Conservation (phyloP, 1,140 invertebrate species). For the Zaprionus taronus region DNA sequence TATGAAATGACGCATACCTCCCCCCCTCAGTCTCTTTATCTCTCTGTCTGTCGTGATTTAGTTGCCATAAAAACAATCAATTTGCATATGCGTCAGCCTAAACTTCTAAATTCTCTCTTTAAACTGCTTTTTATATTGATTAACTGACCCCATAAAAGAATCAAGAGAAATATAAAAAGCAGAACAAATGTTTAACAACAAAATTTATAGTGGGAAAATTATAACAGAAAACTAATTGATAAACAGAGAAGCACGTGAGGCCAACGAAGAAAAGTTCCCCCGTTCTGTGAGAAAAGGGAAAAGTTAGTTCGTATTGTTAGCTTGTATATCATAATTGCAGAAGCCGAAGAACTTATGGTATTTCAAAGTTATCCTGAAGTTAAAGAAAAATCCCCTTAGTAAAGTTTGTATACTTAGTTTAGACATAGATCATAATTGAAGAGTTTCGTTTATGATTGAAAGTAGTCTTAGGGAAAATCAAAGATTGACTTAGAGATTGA, state of each 20-base stretch:
- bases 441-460: neutral
- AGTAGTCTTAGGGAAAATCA: too few species aligned
- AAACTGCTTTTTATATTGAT: constrained; percentile 7
- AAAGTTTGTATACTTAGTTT: too few species aligned
- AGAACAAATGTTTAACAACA: constrained; percentile 13
- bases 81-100: constrained; percentile 22
- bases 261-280: neutral
- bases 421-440: neutral
- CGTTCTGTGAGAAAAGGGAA: neutral
- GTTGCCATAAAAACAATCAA: constrained; percentile 39
- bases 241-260: neutral
- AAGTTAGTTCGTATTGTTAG: neutral
- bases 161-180: constrained; percentile 11
- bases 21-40: neutral
- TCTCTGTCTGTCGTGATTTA: neutral
- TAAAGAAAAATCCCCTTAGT: neutral
- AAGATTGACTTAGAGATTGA: neutral
- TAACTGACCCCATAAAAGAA: constrained; percentile 2
- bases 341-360: neutral
- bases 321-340: neutral
- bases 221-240: neutral
- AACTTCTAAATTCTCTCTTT: neutral
- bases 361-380: neutral
- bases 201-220: constrained; percentile 5
- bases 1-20: constrained; percentile 34